Evolutionary conservation across 2,888 invertebrate species (phyloP).

Genomic region (Netelia inedita): DNA sequence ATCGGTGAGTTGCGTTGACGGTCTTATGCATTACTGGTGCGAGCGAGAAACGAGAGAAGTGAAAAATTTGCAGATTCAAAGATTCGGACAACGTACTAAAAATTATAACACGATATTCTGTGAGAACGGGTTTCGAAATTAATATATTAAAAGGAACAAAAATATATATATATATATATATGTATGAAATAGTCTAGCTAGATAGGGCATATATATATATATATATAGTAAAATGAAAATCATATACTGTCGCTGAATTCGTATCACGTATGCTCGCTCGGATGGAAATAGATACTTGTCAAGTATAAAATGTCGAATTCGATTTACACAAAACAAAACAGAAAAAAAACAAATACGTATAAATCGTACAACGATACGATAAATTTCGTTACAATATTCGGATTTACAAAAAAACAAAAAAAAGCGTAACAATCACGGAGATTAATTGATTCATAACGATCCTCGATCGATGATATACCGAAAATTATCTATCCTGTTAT

Average conservation of each 20-base stretch:
- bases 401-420: conserved; percentile 3
- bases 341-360: neutral
- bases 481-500: conserved; percentile 54
- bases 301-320: conserved; percentile 21
- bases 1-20: conserved; percentile 80
- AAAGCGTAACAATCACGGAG: conserved; percentile 19
- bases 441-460: conserved; percentile 22
- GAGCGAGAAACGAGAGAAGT: conserved; percentile 60
- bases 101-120: conserved; percentile 80
- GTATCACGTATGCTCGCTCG: conserved; percentile 53
- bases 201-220: conserved; percentile 59
- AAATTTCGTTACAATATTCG: neutral
- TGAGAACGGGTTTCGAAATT: conserved; percentile 83
- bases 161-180: conserved; percentile 75
- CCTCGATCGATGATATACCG: conserved; percentile 48
- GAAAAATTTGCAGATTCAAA: conserved; percentile 14
- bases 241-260: conserved; percentile 76
- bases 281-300: conserved; percentile 13
- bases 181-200: conserved; percentile 40
- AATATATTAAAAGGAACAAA: conserved; percentile 81
- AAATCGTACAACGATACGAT: neutral
- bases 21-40: conserved; percentile 80
- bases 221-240: conserved; percentile 79
- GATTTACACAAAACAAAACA: neutral
- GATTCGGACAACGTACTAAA: conserved; percentile 82